Evolutionary conservation across 2,113 vertebrate genomes (phyloP).

Genomic region (Donacobius atricapilla): DNA sequence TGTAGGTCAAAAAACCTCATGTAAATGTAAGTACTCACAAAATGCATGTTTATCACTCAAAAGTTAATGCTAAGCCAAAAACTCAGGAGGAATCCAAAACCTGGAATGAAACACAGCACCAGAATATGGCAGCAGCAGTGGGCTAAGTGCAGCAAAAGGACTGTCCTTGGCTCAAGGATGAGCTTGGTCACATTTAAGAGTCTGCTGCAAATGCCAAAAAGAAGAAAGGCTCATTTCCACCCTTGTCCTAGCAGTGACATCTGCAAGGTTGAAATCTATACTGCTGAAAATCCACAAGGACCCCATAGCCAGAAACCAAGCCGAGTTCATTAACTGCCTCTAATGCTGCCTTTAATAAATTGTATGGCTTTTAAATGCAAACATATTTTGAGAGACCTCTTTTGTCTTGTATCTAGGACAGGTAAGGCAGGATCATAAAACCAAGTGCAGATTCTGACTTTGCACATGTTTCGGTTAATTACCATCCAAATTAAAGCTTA

Average conservation of each 20-base stretch:
- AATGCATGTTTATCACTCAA: neutral
- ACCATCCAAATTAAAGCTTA: slow-evolving; percentile 54
- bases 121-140: neutral
- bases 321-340: neutral
- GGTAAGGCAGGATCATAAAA: slow-evolving; percentile 15
- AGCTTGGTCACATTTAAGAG: neutral
- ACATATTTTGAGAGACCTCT: neutral
- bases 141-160: neutral
- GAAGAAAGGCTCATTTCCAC: neutral
- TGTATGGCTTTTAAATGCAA: slow-evolving; percentile 1
- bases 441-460: neutral
- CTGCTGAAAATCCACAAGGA: slow-evolving; percentile 14
- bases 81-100: neutral
- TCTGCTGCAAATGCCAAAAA: neutral
- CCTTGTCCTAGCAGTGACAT: neutral
- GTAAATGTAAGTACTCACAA: neutral
- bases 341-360: slow-evolving; percentile 10
- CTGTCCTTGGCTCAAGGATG: neutral
- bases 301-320: neutral
- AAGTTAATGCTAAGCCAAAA: neutral
- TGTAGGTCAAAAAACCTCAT: neutral
- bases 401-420: slow-evolving; percentile 37
- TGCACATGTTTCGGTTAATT: slow-evolving; percentile 44
- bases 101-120: neutral
- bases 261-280: slow-evolving; percentile 1